Base-by-base conservation (phyloP, 2,888 invertebrate genomes). In the Tyria jacobaeae region DNA sequence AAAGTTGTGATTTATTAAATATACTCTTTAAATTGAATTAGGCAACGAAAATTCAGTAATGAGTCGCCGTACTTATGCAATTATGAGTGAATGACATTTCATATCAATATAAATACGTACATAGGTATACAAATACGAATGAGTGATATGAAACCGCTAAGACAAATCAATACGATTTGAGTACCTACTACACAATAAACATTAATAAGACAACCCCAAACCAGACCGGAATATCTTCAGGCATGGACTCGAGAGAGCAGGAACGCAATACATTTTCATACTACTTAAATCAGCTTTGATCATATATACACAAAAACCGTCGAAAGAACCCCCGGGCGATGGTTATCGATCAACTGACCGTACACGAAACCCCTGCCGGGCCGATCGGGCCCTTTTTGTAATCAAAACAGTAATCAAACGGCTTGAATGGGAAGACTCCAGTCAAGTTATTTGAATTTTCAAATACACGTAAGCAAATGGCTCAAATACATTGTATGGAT, bases 331-430 rank as follows among this genome's bases (percentile, higher is more conserved):
- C 79, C 60, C 67, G 76, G 80, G 85, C 80, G 80, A 83, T 86
- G 72, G 79, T 78, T 88, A 91, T 91, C 86, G 88, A 89, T 87
- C 87, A 85, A 82, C 87, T 88, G 91, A 87, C 90, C 90, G 85
- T 79, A 69, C 57, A 64, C 76, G 73, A 72, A 77, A 83, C 82
- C 81, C 73, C 65, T 73, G 73, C 64, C 68, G 69, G 71, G 64
- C 72, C 80, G 82, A 86, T 77, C 79, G 81, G 67, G 78, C 78
- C 66, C 88, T 90, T 84, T 87, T 86, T 87, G 88, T 89, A 90
- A 90, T 91, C 90, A 90, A 89, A 91, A 90, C 87, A 86, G 90
- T 91, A 89, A 92, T 92, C 89, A 91, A 91, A 89, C 83, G 85
- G 79, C 79, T 86, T 78, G 86, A 87, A 87, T 87, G 85, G 87